phyloP scores from a whole-genome alignment of 2,888 invertebrate species.

The Hemicrepidius hirtus region DNA sequence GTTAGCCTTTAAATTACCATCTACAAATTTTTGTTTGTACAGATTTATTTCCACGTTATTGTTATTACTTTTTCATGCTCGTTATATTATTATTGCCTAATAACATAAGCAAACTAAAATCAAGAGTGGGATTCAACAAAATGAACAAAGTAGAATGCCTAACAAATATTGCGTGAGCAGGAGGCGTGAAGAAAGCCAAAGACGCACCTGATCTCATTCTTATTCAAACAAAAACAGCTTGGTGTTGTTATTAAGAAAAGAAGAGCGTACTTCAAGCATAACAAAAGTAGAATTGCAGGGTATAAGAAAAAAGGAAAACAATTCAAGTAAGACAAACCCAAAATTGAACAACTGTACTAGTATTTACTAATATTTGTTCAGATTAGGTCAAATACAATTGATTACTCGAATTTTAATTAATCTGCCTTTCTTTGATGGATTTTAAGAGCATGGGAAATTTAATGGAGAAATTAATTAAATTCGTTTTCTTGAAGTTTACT shows the following conservation, averaged over 20 bases:
- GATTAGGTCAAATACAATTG: no score
- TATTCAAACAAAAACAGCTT: conserved; percentile 6
- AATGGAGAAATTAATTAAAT: no score
- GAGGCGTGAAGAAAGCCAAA: conserved; percentile 11
- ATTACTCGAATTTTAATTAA: no score
- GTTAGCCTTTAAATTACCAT: conserved; percentile 18
- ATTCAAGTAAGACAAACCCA: no score
- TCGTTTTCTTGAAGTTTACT: no score
- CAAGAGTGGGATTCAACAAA: not conserved
- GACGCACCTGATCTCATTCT: conserved; percentile 6
- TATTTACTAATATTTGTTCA: no score
- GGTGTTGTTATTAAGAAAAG: not conserved
- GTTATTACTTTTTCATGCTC: not conserved
- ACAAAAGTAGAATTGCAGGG: not conserved
- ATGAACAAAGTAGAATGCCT: not conserved
- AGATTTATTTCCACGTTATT: not conserved
- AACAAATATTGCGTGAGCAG: conserved; percentile 3
- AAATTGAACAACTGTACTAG: no score
- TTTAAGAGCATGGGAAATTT: no score
- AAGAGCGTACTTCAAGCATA: conserved; percentile 1
- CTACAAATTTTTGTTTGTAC: conserved; percentile 27
- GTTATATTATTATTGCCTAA: not conserved
- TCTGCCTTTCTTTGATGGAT: no score
- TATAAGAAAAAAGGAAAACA: not conserved
- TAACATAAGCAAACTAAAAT: no score